Conservation (phyloP, 1,140 invertebrate species). For the Rhagoletis pomonella region DNA sequence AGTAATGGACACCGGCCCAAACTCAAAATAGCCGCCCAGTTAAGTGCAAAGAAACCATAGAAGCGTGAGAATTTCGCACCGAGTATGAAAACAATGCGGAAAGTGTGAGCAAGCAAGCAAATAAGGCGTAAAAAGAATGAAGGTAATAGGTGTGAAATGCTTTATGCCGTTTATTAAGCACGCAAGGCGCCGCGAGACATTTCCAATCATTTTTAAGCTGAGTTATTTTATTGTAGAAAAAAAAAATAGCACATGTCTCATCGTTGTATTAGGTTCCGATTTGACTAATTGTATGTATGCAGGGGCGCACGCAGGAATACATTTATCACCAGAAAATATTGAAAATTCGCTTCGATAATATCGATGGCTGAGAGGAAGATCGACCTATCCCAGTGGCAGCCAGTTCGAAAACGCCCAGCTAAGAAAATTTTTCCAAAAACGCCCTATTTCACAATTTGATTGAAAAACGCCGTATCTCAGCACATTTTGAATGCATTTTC, state of each 20-base stretch:
- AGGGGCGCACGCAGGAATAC: no score
- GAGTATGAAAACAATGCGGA: not conserved
- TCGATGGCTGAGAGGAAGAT: no score
- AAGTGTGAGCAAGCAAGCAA: slow-evolving; percentile 9
- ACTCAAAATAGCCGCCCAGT: not conserved
- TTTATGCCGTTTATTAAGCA: not conserved
- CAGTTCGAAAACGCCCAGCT: no score
- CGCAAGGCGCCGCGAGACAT: not conserved
- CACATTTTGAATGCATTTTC: no score
- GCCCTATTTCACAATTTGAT: no score
- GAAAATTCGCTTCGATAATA: no score
- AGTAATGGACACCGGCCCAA: not conserved
- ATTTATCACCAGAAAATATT: no score
- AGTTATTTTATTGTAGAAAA: not conserved
- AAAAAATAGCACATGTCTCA: not conserved
- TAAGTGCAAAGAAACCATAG: not conserved
- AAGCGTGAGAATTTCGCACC: slow-evolving; percentile 10
- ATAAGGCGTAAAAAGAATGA: not conserved
- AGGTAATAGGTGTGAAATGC: not conserved
- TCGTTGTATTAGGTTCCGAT: no score
- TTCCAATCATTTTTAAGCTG: not conserved
- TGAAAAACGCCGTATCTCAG: no score
- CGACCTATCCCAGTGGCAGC: no score
- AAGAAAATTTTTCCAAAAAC: no score
- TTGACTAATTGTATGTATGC: no score